Conservation (phyloP, 2,797 vertebrate genomes). For the Eulemur coronatus region DNA sequence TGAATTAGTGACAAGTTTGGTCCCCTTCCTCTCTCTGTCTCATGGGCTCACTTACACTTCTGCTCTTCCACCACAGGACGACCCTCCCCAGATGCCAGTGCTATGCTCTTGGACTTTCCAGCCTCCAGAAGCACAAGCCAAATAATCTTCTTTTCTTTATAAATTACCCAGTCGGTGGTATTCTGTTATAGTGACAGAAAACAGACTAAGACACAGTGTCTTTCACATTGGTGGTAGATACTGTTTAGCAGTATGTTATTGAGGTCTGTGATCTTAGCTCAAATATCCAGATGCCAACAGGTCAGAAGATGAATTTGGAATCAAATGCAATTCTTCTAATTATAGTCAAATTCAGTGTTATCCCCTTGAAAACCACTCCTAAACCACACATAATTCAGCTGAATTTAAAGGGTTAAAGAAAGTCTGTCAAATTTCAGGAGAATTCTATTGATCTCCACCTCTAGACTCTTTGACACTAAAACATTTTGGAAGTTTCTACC, state of each 20-base stretch:
- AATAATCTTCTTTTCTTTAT: background rate
- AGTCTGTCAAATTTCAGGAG: slow-evolving; percentile 6
- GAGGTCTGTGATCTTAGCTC: slow-evolving; percentile 6
- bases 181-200: background rate
- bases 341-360: background rate
- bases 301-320: slow-evolving; percentile 27
- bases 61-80: background rate
- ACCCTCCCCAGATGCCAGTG: background rate
- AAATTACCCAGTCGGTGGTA: background rate
- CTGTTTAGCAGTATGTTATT: background rate
- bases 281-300: background rate
- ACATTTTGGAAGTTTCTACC: slow-evolving; percentile 52
- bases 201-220: background rate
- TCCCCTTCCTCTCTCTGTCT: background rate
- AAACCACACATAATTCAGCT: background rate
- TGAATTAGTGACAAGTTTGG: background rate
- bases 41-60: background rate
- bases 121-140: background rate
- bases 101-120: background rate
- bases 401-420: background rate
- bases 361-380: background rate
- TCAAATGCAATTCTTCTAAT: background rate
- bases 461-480: background rate
- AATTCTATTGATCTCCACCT: slow-evolving; percentile 1
- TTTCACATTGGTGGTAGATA: background rate